Evolutionary conservation across 2,113 vertebrate genomes (phyloP).

Genomic region (Furnarius figulus): DNA sequence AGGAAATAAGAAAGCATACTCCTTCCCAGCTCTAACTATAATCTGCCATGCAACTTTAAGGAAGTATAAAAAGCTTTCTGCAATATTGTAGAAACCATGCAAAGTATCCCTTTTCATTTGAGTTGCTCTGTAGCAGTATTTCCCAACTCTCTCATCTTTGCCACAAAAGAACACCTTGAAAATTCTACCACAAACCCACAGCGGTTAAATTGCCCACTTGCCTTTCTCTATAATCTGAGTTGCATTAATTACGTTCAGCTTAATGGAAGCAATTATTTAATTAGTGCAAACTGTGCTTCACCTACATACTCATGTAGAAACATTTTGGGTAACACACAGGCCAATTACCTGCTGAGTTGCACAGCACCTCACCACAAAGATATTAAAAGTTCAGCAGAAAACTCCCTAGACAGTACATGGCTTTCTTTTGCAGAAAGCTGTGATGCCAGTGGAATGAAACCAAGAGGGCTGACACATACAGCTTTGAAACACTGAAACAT

Average conservation of each 20-base stretch:
- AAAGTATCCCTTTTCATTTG: background rate
- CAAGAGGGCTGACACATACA: rapidly evolving
- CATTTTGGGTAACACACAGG: background rate
- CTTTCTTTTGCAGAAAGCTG: background rate
- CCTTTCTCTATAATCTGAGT: background rate
- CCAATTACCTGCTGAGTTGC: constrained; percentile 1
- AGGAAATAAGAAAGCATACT: background rate
- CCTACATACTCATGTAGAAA: background rate
- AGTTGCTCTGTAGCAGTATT: background rate
- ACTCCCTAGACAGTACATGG: background rate
- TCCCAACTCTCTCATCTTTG: background rate
- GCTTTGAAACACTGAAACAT: background rate
- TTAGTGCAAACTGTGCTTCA: constrained; percentile 1
- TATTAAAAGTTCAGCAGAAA: background rate
- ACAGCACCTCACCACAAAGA: background rate
- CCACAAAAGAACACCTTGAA: background rate
- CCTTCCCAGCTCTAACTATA: background rate
- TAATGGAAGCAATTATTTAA: constrained; percentile 41
- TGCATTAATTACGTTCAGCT: constrained; percentile 9
- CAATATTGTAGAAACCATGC: background rate
- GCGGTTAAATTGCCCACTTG: background rate
- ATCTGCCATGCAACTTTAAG: background rate
- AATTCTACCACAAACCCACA: background rate
- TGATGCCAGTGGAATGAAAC: background rate
- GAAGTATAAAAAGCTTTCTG: background rate